phyloP scores from a whole-genome alignment of 2,888 invertebrate genomes.

The Vanessa cardui region DNA sequence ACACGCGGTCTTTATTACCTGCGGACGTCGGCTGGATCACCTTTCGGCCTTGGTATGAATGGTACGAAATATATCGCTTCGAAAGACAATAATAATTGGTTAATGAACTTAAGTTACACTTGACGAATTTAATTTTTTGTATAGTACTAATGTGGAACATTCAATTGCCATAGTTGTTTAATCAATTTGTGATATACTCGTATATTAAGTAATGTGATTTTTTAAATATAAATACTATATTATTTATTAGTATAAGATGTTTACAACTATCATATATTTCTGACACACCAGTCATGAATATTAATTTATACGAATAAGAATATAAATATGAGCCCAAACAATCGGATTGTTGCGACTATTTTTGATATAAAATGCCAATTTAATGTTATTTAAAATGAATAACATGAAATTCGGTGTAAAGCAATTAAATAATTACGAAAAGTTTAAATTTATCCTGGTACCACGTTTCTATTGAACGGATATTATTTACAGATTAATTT shows the following conservation, averaged over 20 bases:
- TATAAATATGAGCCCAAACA: too few species aligned
- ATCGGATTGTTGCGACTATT: too few species aligned
- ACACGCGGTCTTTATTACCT: slow-evolving; percentile 75
- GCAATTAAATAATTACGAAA: too few species aligned
- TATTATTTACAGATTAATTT: too few species aligned
- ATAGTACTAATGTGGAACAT: background rate
- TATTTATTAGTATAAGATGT: background rate
- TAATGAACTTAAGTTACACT: slow-evolving; percentile 33
- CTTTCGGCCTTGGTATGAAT: slow-evolving; percentile 71
- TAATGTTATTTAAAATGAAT: too few species aligned
- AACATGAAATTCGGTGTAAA: too few species aligned
- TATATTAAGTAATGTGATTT: background rate
- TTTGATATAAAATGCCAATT: too few species aligned
- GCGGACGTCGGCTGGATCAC: slow-evolving; percentile 62
- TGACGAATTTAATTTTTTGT: slow-evolving; percentile 10
- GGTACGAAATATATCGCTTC: slow-evolving; percentile 57
- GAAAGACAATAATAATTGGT: slow-evolving; percentile 35
- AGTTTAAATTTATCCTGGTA: too few species aligned
- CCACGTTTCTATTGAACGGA: too few species aligned
- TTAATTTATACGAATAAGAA: too few species aligned
- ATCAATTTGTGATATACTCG: slow-evolving; percentile 4
- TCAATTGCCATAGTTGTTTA: slow-evolving; percentile 23
- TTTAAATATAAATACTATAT: background rate
- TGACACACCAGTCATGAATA: background rate
- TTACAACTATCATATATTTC: background rate